Evolutionary conservation across 2,888 invertebrate genomes (phyloP).

Genomic region (Platycnemis pennipes): DNA sequence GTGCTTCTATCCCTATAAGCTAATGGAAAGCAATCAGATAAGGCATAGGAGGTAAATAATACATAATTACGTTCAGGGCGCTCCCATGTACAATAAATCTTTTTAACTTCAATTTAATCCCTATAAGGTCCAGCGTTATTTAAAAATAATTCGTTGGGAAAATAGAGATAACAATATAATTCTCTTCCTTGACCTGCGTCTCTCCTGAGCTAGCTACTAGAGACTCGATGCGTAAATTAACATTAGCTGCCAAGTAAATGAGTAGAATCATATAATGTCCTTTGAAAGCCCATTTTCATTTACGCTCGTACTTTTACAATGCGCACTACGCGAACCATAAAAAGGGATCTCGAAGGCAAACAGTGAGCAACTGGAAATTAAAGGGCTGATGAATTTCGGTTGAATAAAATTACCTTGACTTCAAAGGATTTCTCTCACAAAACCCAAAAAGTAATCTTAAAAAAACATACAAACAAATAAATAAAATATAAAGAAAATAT

Average conservation of each 20-base stretch:
- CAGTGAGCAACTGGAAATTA: background rate
- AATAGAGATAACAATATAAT: background rate
- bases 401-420: background rate
- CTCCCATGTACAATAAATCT: background rate
- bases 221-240: background rate
- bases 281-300: background rate
- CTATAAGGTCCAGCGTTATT: background rate
- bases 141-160: background rate
- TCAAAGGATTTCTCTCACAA: background rate
- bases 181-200: background rate
- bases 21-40: conserved; percentile 39
- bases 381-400: background rate
- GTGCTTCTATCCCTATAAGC: background rate
- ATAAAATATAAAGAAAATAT: no score
- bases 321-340: background rate
- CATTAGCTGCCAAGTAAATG: background rate
- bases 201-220: background rate
- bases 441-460: background rate
- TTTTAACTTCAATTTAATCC: background rate
- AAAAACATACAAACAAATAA: no score
- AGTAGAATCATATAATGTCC: background rate
- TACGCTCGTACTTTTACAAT: background rate
- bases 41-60: background rate
- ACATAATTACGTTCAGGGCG: background rate
- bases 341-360: background rate